Conservation (phyloP, 2,797 vertebrate species). For the Rhinella marina region DNA sequence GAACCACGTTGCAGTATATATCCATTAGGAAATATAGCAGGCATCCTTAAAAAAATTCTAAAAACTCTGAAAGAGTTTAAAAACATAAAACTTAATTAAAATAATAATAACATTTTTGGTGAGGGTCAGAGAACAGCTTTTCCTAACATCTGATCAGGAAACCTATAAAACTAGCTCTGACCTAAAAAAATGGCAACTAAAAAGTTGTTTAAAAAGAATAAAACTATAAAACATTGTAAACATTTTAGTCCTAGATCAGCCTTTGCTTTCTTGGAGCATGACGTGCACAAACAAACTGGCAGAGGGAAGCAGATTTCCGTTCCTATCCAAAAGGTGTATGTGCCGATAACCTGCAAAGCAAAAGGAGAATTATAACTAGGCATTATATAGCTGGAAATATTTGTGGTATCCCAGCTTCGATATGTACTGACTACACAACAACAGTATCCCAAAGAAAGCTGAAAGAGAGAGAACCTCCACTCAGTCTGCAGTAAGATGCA, state of each 20-base stretch:
- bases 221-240: constrained; percentile 39
- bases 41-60: too few relatives aligned
- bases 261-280: constrained; percentile 67
- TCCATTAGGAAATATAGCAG: not conserved
- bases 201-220: constrained; percentile 42
- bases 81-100: constrained; percentile 19
- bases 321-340: constrained; percentile 88
- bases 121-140: not conserved
- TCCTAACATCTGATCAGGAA: not conserved
- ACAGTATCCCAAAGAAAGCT: too few relatives aligned
- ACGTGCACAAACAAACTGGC: constrained; percentile 89
- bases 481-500: too few relatives aligned
- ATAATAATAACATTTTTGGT: constrained; percentile 1
- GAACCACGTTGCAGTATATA: not conserved
- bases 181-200: constrained; percentile 34
- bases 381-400: not conserved
- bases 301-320: constrained; percentile 81
- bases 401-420: not conserved
- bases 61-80: not conserved
- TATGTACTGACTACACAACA: not conserved
- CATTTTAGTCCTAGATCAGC: not conserved
- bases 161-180: not conserved
- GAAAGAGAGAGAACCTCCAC: too few relatives aligned
- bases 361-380: not conserved
- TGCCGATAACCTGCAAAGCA: constrained; percentile 86